phyloP scores from a whole-genome alignment of 2,113 vertebrate species.

The Chaetodon trifascialis region DNA sequence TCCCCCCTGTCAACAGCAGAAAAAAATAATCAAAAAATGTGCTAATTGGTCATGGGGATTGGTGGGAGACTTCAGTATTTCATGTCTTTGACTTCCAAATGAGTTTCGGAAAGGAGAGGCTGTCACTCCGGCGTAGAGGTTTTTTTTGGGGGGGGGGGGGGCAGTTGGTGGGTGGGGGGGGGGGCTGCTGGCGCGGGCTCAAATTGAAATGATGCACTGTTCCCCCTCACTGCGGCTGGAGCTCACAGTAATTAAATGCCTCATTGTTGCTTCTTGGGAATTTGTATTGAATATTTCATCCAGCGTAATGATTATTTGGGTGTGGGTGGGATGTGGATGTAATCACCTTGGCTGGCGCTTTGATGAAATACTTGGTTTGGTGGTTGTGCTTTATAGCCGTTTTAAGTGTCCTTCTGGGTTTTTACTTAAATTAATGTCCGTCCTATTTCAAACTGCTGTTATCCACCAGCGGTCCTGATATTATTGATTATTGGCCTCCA shows the following conservation, averaged over 20 bases:
- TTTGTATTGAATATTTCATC: conserved; percentile 84
- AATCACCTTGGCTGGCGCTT: conserved; percentile 81
- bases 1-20: conserved; percentile 66
- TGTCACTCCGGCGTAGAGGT: conserved; percentile 75
- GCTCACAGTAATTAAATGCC: conserved; percentile 86
- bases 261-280: conserved; percentile 86
- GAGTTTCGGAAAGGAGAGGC: conserved; percentile 77
- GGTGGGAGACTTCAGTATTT: conserved; percentile 79
- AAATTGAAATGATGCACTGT: conserved; percentile 85
- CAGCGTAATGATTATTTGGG: conserved; percentile 85
- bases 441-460: conserved; percentile 33
- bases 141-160: conserved; percentile 66
- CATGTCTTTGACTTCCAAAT: conserved; percentile 82
- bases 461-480: conserved; percentile 3
- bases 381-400: conserved; percentile 51
- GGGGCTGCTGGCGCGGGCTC: conserved; percentile 75
- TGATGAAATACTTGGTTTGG: conserved; percentile 79
- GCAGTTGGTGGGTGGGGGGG: conserved; percentile 32
- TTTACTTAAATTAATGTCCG: conserved; percentile 49
- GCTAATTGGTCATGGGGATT: conserved; percentile 84
- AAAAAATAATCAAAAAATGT: conserved; percentile 69
- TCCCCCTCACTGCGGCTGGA: conserved; percentile 80
- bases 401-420: conserved; percentile 66
- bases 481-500: conserved; percentile 17
- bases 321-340: conserved; percentile 79